Evolutionary conservation across 2,113 vertebrate genomes (phyloP).

Genomic region (Sylvia atricapilla): DNA sequence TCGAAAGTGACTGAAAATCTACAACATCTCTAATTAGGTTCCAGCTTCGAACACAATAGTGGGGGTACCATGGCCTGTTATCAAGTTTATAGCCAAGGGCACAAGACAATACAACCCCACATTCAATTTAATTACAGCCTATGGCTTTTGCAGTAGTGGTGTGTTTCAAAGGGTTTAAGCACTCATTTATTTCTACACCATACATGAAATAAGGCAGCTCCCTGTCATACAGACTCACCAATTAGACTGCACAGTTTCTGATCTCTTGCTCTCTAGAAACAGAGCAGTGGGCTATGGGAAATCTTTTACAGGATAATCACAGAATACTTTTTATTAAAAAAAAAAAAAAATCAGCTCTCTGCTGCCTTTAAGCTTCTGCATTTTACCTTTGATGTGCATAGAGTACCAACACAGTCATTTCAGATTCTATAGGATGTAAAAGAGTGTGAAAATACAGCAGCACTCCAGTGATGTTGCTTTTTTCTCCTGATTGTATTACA

Average conservation of each 20-base stretch:
- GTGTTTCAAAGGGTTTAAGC: slow-evolving; percentile 56
- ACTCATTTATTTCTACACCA: slow-evolving; percentile 63
- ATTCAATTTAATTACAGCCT: slow-evolving; percentile 69
- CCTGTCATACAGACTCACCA: slow-evolving; percentile 46
- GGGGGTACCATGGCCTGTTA: slow-evolving; percentile 24
- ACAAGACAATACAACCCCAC: slow-evolving; percentile 41
- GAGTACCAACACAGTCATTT: not conserved
- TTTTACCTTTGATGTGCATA: not conserved
- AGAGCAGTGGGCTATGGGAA: slow-evolving; percentile 34
- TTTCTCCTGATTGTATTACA: not conserved
- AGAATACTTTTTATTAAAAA: slow-evolving; percentile 6
- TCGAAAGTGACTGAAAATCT: slow-evolving; percentile 55
- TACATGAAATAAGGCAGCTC: slow-evolving; percentile 57
- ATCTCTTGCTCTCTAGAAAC: slow-evolving; percentile 55
- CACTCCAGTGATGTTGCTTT: not conserved
- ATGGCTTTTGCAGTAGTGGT: slow-evolving; percentile 52
- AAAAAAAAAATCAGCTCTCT: not conserved
- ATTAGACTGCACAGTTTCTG: slow-evolving; percentile 61
- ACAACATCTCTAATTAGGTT: slow-evolving; percentile 52
- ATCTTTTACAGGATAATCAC: slow-evolving; percentile 44
- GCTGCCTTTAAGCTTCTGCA: slow-evolving; percentile 16
- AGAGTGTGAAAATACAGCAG: not conserved
- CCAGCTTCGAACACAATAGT: slow-evolving; percentile 49
- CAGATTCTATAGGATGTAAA: not conserved
- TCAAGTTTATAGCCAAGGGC: slow-evolving; percentile 49